Conservation (phyloP, 2,888 invertebrate species). For the Diogma glabrata region DNA sequence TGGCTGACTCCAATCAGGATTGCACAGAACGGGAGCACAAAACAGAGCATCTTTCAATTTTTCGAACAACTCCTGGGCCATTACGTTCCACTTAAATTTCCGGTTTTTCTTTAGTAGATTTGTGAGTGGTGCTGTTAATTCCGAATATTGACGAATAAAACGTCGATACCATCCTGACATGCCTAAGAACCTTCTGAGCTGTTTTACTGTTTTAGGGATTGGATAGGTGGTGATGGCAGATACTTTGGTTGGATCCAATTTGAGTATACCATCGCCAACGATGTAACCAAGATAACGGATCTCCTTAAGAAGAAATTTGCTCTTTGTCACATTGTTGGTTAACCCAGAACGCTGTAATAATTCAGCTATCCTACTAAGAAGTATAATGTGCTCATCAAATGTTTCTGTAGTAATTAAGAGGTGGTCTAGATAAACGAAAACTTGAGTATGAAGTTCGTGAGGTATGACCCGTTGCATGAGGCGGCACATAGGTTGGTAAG, state of each 20-base stretch:
- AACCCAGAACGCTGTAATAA: neutral
- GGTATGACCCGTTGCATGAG: no score
- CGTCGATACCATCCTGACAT: neutral
- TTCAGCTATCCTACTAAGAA: neutral
- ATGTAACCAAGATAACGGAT: neutral
- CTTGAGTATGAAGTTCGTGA: slow-evolving; percentile 15
- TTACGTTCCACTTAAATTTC: neutral
- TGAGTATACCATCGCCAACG: neutral
- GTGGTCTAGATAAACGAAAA: neutral
- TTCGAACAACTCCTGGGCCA: neutral
- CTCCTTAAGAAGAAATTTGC: neutral
- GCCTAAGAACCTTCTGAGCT: neutral
- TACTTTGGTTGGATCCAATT: neutral
- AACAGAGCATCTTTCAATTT: neutral
- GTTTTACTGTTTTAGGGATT: neutral
- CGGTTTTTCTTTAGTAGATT: neutral
- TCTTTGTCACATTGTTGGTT: neutral
- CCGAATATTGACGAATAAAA: neutral
- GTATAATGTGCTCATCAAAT: neutral
- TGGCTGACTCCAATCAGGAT: neutral
- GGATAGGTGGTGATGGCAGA: neutral
- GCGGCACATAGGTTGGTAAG: slow-evolving; percentile 14
- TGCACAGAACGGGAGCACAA: neutral
- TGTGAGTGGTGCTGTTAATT: neutral
- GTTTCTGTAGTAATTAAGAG: neutral